Conservation (phyloP, 30 jellyfish, hydroid and myxozoan species). For the Chironex yamaguchii region DNA sequence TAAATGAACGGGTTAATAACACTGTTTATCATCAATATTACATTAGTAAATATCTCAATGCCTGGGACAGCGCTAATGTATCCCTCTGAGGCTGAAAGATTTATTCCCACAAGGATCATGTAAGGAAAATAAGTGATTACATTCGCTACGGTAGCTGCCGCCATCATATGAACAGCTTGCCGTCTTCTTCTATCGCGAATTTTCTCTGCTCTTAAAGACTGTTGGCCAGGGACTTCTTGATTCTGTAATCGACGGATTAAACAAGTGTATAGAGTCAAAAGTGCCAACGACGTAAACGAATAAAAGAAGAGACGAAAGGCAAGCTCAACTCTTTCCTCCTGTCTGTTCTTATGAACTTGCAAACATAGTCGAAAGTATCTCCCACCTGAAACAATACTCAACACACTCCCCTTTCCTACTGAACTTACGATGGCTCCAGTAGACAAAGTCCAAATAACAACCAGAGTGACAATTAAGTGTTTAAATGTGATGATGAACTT, state of each 20-base stretch:
- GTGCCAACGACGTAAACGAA: conserved; percentile 24
- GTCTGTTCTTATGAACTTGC: conserved; percentile 31
- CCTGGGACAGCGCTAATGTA: conserved; percentile 66
- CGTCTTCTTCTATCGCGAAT: conserved; percentile 38
- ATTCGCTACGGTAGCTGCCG: conserved; percentile 51
- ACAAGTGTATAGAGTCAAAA: conserved; percentile 45
- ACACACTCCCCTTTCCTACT: conserved; percentile 45
- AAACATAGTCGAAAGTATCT: conserved; percentile 32
- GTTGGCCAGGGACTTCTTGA: conserved; percentile 41
- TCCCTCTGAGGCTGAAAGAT: conserved; percentile 59
- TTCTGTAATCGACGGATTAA: conserved; percentile 4
- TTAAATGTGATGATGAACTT: conserved; percentile 28
- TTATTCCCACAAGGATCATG: conserved; percentile 47
- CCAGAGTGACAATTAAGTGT: conserved; percentile 40
- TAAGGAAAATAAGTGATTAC: conserved; percentile 63
- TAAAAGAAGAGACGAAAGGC: conserved; percentile 42
- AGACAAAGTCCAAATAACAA: conserved; percentile 36
- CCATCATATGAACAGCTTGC: conserved; percentile 74
- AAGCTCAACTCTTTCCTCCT: conserved; percentile 41
- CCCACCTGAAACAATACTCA: conserved; percentile 17
- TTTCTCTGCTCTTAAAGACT: neutral
- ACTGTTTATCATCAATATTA: conserved; percentile 24
- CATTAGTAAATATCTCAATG: conserved; percentile 46
- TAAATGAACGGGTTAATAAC: conserved; percentile 67
- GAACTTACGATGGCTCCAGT: conserved; percentile 64